A percentile compares a stretch with the other conserved stretches of the same genome.
Evolutionary conservation across 2,113 vertebrate species (phyloP).

Genomic region (Oreochromis niloticus): DNA sequence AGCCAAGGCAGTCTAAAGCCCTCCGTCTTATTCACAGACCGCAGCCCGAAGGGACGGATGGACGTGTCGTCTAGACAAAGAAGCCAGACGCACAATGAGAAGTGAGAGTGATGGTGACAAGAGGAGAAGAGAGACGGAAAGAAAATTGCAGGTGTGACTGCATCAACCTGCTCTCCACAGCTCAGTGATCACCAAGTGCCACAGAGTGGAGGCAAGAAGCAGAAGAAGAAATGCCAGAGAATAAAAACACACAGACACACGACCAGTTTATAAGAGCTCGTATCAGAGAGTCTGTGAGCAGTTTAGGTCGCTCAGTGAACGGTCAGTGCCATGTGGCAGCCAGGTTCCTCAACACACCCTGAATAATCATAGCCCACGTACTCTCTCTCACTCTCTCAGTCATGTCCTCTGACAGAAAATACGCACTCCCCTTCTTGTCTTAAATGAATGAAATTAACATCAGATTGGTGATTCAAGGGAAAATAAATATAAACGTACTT

Average conservation of each 20-base stretch:
- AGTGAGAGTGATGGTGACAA: constrained; percentile 44
- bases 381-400: not conserved
- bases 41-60: constrained; percentile 48
- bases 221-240: not conserved
- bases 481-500: not conserved
- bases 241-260: not conserved
- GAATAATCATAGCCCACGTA: not conserved
- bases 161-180: constrained; percentile 55
- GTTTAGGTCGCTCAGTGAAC: constrained; percentile 12
- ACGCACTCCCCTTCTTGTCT: not conserved
- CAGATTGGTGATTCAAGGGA: not conserved
- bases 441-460: not conserved
- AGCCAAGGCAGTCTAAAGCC: constrained; percentile 8
- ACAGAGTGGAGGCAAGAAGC: not conserved
- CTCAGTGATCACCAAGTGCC: constrained; percentile 33
- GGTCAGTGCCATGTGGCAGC: constrained; percentile 35
- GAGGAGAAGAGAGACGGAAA: constrained; percentile 14
- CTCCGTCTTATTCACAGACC: constrained; percentile 27
- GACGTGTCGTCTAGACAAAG: constrained; percentile 53
- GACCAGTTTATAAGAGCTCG: not conserved
- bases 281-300: not conserved
- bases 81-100: constrained; percentile 36
- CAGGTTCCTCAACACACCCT: not conserved
- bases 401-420: not conserved
- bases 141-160: constrained; percentile 56